Percentiles rank a stretch among this genome's conserved stretches.
These are phyloP conservation scores for Lottia scabra DNA, from an alignment of 2,888 invertebrate genomes.

Conservation along the genomic window DNA sequence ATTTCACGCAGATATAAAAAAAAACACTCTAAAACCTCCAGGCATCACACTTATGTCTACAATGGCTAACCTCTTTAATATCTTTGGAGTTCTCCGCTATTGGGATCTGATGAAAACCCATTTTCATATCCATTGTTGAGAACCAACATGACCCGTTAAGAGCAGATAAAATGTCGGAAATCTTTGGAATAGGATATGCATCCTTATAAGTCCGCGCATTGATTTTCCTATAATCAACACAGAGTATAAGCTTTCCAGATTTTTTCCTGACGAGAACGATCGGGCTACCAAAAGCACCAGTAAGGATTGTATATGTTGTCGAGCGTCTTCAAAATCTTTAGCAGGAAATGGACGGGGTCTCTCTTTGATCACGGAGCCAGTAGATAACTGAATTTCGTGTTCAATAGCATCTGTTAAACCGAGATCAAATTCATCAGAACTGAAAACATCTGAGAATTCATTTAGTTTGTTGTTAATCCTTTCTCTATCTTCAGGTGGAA, in stretches of 20 bases:
- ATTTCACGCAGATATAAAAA: too few relatives aligned
- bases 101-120: constrained; percentile 11
- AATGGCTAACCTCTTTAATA: too few relatives aligned
- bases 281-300: background rate
- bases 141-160: constrained; percentile 9
- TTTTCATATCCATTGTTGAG: background rate
- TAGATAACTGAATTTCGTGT: background rate
- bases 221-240: background rate
- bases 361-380: background rate
- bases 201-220: constrained; percentile 5
- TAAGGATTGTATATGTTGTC: background rate
- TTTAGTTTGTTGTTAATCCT: background rate
- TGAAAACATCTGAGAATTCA: constrained; percentile 5
- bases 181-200: constrained; percentile 6
- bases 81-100: constrained; percentile 7
- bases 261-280: constrained; percentile 13
- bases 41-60: too few relatives aligned
- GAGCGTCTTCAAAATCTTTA: constrained; percentile 9
- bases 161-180: constrained; percentile 11
- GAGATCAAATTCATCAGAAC: constrained; percentile 4
- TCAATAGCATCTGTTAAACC: background rate
- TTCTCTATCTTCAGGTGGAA: background rate
- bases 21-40: too few relatives aligned
- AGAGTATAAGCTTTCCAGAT: background rate
- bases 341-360: constrained; percentile 5